Percentiles rank a stretch among this genome's conserved stretches.
These are phyloP conservation scores for Circaetus gallicus DNA, from an alignment of 2,113 vertebrate genomes.

Conservation along the genomic window DNA sequence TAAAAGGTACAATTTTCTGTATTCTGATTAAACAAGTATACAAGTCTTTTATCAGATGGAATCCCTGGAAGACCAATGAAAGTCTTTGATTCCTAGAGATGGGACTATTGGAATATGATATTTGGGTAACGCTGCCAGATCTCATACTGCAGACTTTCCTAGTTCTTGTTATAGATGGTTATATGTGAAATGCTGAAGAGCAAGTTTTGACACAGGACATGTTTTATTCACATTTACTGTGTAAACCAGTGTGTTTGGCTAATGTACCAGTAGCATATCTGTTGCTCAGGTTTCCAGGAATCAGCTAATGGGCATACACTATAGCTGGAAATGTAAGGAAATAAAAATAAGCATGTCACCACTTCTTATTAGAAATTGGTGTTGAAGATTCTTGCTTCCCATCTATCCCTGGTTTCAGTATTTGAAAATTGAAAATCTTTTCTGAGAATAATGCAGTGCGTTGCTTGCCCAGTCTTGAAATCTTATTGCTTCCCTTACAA, in stretches of 20 bases:
- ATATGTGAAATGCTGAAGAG: not conserved
- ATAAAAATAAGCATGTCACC: not conserved
- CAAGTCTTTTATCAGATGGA: not conserved
- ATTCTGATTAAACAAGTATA: not conserved
- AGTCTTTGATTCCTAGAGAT: not conserved
- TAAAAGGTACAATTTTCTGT: not conserved
- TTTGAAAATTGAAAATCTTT: not conserved
- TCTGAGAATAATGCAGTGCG: not conserved
- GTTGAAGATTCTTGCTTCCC: not conserved
- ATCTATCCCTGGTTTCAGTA: not conserved
- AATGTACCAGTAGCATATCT: not conserved
- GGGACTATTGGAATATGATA: not conserved
- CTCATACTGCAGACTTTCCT: not conserved
- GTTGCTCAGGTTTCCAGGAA: not conserved
- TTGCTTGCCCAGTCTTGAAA: not conserved
- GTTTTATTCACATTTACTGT: not conserved
- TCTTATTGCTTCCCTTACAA: not conserved
- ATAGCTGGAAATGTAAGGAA: not conserved
- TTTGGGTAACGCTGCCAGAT: not conserved
- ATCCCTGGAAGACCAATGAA: not conserved
- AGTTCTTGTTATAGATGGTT: not conserved
- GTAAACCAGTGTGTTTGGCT: not conserved
- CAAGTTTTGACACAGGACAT: not conserved
- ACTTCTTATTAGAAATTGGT: not conserved
- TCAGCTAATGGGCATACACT: rapidly evolving